A percentile compares a stretch with the other conserved stretches of the same genome.
Evolutionary conservation across 2,113 vertebrate genomes (phyloP).

Genomic region (Macaca nemestrina): DNA sequence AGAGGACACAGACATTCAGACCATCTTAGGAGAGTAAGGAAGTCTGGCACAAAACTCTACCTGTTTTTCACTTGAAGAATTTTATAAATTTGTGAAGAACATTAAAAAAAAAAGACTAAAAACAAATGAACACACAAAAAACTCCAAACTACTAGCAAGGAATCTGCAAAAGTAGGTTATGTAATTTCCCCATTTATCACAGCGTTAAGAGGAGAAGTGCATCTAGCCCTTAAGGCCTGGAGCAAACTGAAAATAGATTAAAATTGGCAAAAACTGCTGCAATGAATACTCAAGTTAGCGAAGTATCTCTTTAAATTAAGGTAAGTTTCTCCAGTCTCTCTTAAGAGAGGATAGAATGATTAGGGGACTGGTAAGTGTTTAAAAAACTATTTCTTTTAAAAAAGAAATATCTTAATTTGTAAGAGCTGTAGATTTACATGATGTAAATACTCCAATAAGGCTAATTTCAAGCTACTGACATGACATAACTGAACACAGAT

Average conservation of each 20-base stretch:
- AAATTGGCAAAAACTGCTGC: not conserved
- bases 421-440: not conserved
- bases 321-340: not conserved
- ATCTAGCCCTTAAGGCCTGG: not conserved
- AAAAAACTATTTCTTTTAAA: not conserved
- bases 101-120: not conserved
- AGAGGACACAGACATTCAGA: not conserved
- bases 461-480: not conserved
- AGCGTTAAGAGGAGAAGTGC: not conserved
- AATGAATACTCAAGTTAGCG: not conserved
- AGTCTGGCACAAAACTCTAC: not conserved
- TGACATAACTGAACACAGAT: not conserved
- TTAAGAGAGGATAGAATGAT: not conserved
- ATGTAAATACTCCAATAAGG: not conserved
- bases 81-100: not conserved
- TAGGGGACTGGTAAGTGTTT: not conserved
- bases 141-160: not conserved
- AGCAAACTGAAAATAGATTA: not conserved
- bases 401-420: not conserved
- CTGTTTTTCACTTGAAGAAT: not conserved
- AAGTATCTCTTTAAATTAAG: not conserved
- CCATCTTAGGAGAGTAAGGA: not conserved
- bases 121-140: not conserved
- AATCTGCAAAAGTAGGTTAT: not conserved
- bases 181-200: not conserved